Conservation (phyloP, 2,113 vertebrate genomes). For the Clarias magur region DNA sequence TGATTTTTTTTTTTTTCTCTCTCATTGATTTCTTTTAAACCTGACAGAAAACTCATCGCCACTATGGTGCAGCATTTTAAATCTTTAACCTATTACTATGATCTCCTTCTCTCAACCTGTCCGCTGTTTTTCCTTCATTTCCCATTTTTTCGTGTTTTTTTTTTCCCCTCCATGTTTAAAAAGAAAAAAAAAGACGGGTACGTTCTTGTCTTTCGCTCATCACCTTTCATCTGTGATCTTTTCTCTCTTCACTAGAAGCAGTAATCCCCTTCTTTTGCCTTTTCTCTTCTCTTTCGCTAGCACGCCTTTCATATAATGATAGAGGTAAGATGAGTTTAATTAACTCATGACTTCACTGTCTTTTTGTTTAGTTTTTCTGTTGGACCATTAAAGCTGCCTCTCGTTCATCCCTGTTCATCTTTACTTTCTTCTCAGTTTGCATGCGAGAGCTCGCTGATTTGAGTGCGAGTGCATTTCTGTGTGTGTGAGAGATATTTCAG, state of each 20-base stretch:
- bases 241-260: slow-evolving; percentile 66
- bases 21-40: not conserved
- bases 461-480: not conserved
- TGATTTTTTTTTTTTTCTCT: too few species aligned
- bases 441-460: slow-evolving; percentile 13
- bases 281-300: slow-evolving; percentile 77
- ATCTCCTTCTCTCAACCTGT: not conserved
- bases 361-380: slow-evolving; percentile 53
- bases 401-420: slow-evolving; percentile 51
- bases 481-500: not conserved
- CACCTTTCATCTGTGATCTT: not conserved
- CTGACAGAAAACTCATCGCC: not conserved
- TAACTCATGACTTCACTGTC: slow-evolving; percentile 59
- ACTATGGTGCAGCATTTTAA: not conserved
- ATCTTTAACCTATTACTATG: not conserved
- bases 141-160: not conserved
- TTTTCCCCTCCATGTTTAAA: not conserved
- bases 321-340: slow-evolving; percentile 93
- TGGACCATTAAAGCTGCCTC: not conserved
- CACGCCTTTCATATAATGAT: slow-evolving; percentile 99
- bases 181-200: not conserved
- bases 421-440: slow-evolving; percentile 48
- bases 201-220: not conserved
- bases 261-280: slow-evolving; percentile 82
- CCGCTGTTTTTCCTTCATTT: not conserved